These are phyloP conservation scores for Homalodisca vitripennis DNA, from an alignment of 1,140 invertebrate species.

Conservation along the genomic window DNA sequence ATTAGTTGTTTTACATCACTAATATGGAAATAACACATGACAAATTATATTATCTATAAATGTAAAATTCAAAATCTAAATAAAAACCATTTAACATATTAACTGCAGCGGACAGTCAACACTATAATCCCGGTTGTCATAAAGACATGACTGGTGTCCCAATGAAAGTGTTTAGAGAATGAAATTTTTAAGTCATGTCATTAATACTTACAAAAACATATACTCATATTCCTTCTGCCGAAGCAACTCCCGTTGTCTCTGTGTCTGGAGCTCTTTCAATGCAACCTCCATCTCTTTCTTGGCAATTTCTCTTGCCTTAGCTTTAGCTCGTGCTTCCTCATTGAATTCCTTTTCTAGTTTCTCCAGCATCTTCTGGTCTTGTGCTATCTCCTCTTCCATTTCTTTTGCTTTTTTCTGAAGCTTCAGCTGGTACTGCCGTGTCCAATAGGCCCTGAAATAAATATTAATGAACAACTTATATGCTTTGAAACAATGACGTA, in stretches of 20 bases:
- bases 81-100: neutral
- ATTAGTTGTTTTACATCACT: too few species aligned
- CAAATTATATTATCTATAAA: neutral
- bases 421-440: conserved; percentile 7
- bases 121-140: too few species aligned
- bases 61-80: neutral
- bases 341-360: neutral
- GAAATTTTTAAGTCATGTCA: neutral
- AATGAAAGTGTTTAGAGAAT: neutral
- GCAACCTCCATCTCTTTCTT: conserved; percentile 16
- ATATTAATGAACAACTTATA: too few species aligned
- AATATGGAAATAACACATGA: too few species aligned
- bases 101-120: too few species aligned
- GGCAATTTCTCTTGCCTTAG: conserved; percentile 10
- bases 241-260: conserved; percentile 10
- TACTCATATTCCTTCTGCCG: conserved; percentile 4
- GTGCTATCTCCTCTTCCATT: conserved; percentile 8
- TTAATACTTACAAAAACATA: conserved; percentile 15
- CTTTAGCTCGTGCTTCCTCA: neutral
- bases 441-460: conserved; percentile 11
- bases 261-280: conserved; percentile 6
- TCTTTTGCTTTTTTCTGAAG: conserved; percentile 11
- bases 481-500: too few species aligned
- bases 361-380: conserved; percentile 7
- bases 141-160: neutral